Base-by-base conservation (phyloP, 2,797 vertebrate species). In the Gymnoscopelus braueri region DNA sequence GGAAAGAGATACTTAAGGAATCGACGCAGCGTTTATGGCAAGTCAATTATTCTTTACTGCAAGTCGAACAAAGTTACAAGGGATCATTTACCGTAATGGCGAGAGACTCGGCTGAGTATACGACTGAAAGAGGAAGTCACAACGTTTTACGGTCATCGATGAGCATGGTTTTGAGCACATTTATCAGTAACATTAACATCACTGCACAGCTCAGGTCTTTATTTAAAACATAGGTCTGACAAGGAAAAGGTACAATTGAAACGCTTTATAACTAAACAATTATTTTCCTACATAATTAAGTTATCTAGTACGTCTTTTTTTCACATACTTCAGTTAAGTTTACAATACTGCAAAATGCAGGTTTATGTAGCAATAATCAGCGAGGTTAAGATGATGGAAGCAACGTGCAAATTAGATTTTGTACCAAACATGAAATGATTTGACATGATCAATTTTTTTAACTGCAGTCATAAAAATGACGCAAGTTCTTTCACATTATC, bases 361-460 rank as follows among this genome's bases (percentile, higher is more conserved):
- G 35, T 71, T 83, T 58, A 39, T 32, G 51, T 52, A 35, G 51
- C 19, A n/a, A 64, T 65, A 51, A 63, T 67, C 76, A 72, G 61
- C 56, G 64, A 59, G 48, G 61, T 24, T 65, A 26, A 83, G 69
- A 80, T 69, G 58, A 72, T 79, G 80, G 76, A 77, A 74, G 52
- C 58, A 86, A 68, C 77, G 85, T 88, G 87, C 80, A 87, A 69
- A 64, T 80, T 80, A 60, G 67, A 59, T 73, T 77, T 73, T 19
- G 74, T 67, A 78, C 35, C 60, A 81, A 78, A 72, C n/a, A 32
- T 48, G 23, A 67, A 55, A 78, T 44, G 13, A 63, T 54, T 74
- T 52, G 74, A 29, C n/a, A 44, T 9, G 72, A 66, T 82, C 48
- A 69, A 39, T 74, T 19, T 19, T 19, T 19, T 76, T 60, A 72